Evolutionary conservation across 2,888 invertebrate genomes (phyloP), one percentile per base, ranked within the genome.

Genomic region (Globia sparganii): DNA sequence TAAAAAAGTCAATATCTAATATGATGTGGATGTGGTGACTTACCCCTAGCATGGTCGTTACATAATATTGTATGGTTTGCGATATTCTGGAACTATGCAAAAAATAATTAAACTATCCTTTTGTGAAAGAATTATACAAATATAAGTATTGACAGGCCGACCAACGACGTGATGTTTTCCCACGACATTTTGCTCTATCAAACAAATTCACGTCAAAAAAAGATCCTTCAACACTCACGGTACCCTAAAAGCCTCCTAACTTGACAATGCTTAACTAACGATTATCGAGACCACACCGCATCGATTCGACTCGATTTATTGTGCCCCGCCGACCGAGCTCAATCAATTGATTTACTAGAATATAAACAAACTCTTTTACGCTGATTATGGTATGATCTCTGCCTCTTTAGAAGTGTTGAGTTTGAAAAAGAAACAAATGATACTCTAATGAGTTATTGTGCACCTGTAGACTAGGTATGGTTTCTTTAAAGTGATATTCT

Each of bases 301-400:
- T 84, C 85, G 75, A 81, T 77, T 84, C 82, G 86, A 77, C 75
- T 83, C 78, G 88, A 85, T 81, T 85, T 73, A 82, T 75, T 84
- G 83, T 78, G 53, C n/a, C 34, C 68, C 71, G 43, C 43, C 66
- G 77, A 72, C 31, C 72, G 67, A 73, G 81, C 53, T 88, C 86
- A 89, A 90, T 91, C 91, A 87, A 91, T 91, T 91, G 90, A 92
- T 92, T 91, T 90, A 83, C 80, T 82, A 59, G 83, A 83, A n/a
- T 66, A 92, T 90, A 90, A 84, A 86, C 87, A 75, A 82, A 86
- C 81, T 86, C 79, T 79, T 81, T 84, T 73, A 77, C 84, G 77
- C 75, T 79, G 72, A 72, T 84, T 83, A 81, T 69, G 67, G 71
- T 64, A 59, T 77, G 81, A 81, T 75, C 67, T 53, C 31, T 56